These are phyloP conservation scores for Xylocampa areola DNA, from an alignment of 2,888 invertebrate genomes.

Conservation along the genomic window DNA sequence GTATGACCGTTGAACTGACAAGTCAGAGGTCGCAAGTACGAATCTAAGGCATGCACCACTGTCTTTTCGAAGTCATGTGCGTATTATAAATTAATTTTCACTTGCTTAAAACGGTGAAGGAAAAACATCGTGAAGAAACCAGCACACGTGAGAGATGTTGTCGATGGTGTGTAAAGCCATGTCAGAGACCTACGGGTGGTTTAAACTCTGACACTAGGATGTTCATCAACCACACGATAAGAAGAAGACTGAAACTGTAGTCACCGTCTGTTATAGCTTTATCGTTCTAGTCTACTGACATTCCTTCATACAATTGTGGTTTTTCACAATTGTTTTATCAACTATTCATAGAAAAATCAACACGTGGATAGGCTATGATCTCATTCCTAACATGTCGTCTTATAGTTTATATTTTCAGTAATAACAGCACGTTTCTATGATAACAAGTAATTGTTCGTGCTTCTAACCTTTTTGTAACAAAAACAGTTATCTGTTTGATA, in stretches of 20 bases:
- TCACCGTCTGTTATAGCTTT: neutral
- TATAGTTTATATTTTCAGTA: conserved; percentile 61
- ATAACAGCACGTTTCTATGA: conserved; percentile 63
- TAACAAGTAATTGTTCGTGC: conserved; percentile 74
- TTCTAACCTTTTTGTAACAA: conserved; percentile 64
- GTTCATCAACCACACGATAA: neutral
- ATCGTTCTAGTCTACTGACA: conserved; percentile 4
- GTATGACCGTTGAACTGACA: too few species aligned
- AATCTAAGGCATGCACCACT: too few species aligned
- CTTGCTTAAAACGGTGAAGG: too few species aligned
- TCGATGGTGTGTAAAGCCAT: too few species aligned
- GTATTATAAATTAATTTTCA: too few species aligned
- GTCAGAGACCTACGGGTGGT: too few species aligned
- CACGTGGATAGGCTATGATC: conserved; percentile 57
- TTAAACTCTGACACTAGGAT: too few species aligned
- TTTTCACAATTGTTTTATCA: conserved; percentile 42
- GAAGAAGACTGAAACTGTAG: neutral
- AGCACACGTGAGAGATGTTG: too few species aligned
- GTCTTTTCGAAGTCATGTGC: too few species aligned
- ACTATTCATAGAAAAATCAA: conserved; percentile 51
- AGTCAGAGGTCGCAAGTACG: too few species aligned
- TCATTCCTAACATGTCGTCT: conserved; percentile 28
- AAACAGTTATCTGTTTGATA: conserved; percentile 29
- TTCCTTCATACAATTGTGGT: conserved; percentile 20
- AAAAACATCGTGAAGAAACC: too few species aligned